Evolutionary conservation across 2,888 invertebrate species (phyloP), one percentile per base, ranked within the genome.

Genomic region (Cryptosula pallasiana): DNA sequence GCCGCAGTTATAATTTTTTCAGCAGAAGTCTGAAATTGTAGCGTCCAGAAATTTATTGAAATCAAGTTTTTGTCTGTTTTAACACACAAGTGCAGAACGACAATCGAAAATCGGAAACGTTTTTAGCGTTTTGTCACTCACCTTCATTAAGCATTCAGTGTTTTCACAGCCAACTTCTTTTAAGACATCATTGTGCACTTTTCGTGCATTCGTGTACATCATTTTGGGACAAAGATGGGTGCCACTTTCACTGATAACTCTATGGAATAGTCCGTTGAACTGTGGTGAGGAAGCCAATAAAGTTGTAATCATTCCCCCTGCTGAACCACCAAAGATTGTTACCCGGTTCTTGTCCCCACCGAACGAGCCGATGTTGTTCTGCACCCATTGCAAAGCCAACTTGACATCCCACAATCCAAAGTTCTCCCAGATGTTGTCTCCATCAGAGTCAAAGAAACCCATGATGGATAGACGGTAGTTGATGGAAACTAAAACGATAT

Each of bases 401-500:
- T 75, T 73, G 72, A 78, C 78, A 71, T 80, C 80, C 75, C 77
- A 78, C 9, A 79, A 73, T 0, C 78, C 80, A 70, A 73, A 73
- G 72, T 81, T 81, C 16, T 79, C 80, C 9, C 75, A 75, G 13
- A 77, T 73, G 29, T 75, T 73, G 3, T 73, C 63, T 69, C 73
- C 74, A 54, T 74, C 73, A 1, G 78, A 74, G 27, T 76, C 75
- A 57, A 81, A 72, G 73, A 79, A 81, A 32, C 79, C 79, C 9
- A 79, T 73, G 0, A 77, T 72, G 0, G 76, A 75, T 2, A 79
- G 69, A 35, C 79, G 71, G 70, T 79, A 78, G 69, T 79, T 78
- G 5, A 78, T 73, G 1, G 77, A 78, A 0, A 78, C 76, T 3
- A 78, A 75, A 20, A 78, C 73, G 0, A 77, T 74, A 29, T 77